A percentile compares a stretch with the other conserved stretches of the same genome.
Evolutionary conservation across 2,888 invertebrate species (phyloP).

Genomic region (Lymantria monacha): DNA sequence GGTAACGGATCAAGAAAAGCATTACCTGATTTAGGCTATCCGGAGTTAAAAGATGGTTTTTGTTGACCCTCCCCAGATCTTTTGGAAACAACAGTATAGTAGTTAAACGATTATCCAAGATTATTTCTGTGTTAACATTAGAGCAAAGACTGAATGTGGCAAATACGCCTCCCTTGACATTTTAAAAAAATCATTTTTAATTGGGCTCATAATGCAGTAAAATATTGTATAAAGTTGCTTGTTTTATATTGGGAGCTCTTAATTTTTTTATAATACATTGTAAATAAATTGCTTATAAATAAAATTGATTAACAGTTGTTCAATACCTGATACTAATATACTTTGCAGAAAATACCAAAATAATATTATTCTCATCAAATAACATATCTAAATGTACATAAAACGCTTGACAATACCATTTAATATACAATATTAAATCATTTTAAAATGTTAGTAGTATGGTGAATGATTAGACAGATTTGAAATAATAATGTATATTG

Average conservation of each 20-base stretch:
- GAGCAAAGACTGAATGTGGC: constrained; percentile 77
- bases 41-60: constrained; percentile 86
- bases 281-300: constrained; percentile 35
- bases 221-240: constrained; percentile 26
- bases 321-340: constrained; percentile 27
- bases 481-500: constrained; percentile 22
- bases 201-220: constrained; percentile 15
- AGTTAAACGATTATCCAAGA: constrained; percentile 33
- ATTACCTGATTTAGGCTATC: constrained; percentile 77
- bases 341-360: constrained; percentile 42
- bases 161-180: constrained; percentile 60
- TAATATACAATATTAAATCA: constrained; percentile 57
- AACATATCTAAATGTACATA: constrained; percentile 79
- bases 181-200: constrained; percentile 42
- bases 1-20: constrained; percentile 69
- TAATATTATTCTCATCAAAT: constrained; percentile 62
- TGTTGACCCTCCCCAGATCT: constrained; percentile 86
- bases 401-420: constrained; percentile 79
- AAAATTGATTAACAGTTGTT: constrained; percentile 27
- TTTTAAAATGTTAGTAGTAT: constrained; percentile 42
- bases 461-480: constrained; percentile 34
- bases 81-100: constrained; percentile 72
- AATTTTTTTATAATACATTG: constrained; percentile 39
- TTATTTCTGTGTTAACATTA: constrained; percentile 53
- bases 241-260: constrained; percentile 35